A percentile compares a stretch with the other conserved stretches of the same genome.
phyloP scores from a whole-genome alignment of 2,888 invertebrate species.

The Lasius fuliginosus region DNA sequence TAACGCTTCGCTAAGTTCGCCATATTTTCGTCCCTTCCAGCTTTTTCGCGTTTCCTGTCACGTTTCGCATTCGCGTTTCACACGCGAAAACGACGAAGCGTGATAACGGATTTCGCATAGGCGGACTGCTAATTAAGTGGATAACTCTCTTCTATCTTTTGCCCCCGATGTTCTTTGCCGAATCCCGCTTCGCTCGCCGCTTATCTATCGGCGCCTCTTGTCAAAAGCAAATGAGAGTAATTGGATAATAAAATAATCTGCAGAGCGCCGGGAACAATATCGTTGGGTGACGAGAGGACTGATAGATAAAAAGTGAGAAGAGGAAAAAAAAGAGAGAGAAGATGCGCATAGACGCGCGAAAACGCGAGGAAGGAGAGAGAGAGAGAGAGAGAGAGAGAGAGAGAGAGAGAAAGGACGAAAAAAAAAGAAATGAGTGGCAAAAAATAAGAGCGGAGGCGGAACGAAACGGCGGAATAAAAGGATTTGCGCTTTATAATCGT shows the following conservation, averaged over 20 bases:
- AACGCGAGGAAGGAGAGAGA: slow-evolving; percentile 22
- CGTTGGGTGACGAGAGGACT: slow-evolving; percentile 35
- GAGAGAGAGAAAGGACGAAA: slow-evolving; percentile 38
- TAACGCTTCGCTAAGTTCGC: background rate
- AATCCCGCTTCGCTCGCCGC: slow-evolving; percentile 23
- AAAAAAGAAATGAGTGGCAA: slow-evolving; percentile 68
- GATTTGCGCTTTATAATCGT: slow-evolving; percentile 84
- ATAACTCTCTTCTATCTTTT: slow-evolving; percentile 70
- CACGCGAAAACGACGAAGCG: slow-evolving; percentile 34
- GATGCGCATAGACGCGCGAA: slow-evolving; percentile 17
- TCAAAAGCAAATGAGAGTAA: slow-evolving; percentile 77
- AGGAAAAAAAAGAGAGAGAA: slow-evolving; percentile 36
- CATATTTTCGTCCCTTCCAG: background rate
- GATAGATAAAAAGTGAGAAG: background rate
- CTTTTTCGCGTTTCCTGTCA: background rate
- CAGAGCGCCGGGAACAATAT: slow-evolving; percentile 76
- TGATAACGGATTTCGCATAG: slow-evolving; percentile 61
- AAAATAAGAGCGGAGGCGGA: slow-evolving; percentile 78
- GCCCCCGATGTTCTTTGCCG: background rate
- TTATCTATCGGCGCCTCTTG: slow-evolving; percentile 64
- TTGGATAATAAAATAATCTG: slow-evolving; percentile 79
- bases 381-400: slow-evolving; percentile 36
- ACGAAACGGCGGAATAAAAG: slow-evolving; percentile 82
- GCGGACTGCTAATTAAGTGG: slow-evolving; percentile 76
- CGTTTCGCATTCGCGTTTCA: background rate